Percentiles rank a stretch among this genome's conserved stretches.
These are phyloP conservation scores for Botia kubotai DNA, from an alignment of 2,797 vertebrate genomes.

Conservation along the genomic window DNA sequence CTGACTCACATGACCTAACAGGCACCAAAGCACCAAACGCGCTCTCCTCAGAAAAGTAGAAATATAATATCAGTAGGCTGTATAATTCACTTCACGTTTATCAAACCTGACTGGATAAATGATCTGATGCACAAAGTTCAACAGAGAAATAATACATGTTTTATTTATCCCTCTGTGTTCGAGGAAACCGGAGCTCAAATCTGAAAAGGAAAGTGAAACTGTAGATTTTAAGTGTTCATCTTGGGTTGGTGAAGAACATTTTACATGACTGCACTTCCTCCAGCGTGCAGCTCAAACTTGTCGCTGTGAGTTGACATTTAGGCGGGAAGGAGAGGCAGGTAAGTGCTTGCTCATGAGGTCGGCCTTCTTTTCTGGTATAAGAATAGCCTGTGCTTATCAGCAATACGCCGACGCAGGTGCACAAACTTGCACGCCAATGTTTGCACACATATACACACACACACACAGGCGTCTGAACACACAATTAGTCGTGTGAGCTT, in stretches of 20 bases:
- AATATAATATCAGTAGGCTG: too few species aligned
- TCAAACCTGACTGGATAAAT: not conserved
- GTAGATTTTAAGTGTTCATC: slow-evolving; percentile 14
- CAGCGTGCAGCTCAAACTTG: slow-evolving; percentile 1
- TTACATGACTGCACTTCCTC: slow-evolving; percentile 7
- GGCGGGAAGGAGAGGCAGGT: slow-evolving; percentile 21
- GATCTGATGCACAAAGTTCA: not conserved
- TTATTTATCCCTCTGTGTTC: not conserved
- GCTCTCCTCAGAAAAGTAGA: too few species aligned
- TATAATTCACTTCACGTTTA: not conserved
- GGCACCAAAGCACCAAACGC: too few species aligned
- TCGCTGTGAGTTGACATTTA: slow-evolving; percentile 14
- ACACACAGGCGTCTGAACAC: not conserved
- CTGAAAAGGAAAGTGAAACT: not conserved
- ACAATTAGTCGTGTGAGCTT: not conserved
- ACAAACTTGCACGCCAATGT: slow-evolving; percentile 27
- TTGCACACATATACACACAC: not conserved
- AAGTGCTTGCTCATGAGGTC: slow-evolving; percentile 52
- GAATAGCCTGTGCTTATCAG: slow-evolving; percentile 45
- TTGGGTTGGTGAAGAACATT: slow-evolving; percentile 2
- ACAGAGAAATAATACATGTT: not conserved
- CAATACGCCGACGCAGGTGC: slow-evolving; percentile 42
- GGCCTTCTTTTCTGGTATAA: slow-evolving; percentile 23
- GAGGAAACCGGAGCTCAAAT: slow-evolving; percentile 10
- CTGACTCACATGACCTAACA: too few species aligned